Evolutionary conservation across 1,140 invertebrate species (phyloP).

Genomic region (Papilio glaucus): DNA sequence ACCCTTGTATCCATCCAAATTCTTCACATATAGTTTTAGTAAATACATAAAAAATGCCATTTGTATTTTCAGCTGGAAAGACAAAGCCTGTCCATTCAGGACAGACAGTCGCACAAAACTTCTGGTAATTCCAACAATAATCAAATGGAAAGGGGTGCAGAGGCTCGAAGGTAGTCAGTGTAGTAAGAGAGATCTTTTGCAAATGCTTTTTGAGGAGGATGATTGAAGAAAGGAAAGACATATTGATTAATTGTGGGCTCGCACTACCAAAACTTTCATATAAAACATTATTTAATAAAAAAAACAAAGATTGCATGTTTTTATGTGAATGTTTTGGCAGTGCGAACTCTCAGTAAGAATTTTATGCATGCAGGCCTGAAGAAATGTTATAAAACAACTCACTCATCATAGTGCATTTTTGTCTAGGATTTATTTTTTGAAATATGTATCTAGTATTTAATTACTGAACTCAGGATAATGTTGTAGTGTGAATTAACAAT

Average conservation of each 20-base stretch:
- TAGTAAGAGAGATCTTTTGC: slow-evolving; percentile 86
- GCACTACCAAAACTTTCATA: too few species aligned
- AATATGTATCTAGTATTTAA: background rate
- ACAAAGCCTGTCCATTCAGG: slow-evolving; percentile 88
- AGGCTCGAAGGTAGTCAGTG: slow-evolving; percentile 89
- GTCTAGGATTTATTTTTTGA: background rate
- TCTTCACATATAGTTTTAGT: too few species aligned
- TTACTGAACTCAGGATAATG: background rate
- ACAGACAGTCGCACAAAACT: slow-evolving; percentile 87
- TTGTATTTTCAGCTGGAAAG: slow-evolving; percentile 87
- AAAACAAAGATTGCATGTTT: too few species aligned
- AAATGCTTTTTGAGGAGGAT: slow-evolving; percentile 86
- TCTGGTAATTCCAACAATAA: slow-evolving; percentile 89
- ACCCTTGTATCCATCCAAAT: too few species aligned
- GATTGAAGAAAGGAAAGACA: slow-evolving; percentile 41
- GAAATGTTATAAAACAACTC: background rate
- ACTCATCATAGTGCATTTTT: background rate
- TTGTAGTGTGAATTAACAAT: background rate
- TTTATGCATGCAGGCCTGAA: background rate
- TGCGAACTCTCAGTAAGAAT: too few species aligned
- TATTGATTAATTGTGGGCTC: too few species aligned
- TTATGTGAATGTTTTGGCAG: too few species aligned
- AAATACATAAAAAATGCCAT: too few species aligned
- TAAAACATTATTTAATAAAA: too few species aligned
- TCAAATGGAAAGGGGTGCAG: slow-evolving; percentile 89